These are phyloP conservation scores for Ernsta delagoae DNA, from an alignment of 2,888 invertebrate genomes.

Conservation along the genomic window DNA sequence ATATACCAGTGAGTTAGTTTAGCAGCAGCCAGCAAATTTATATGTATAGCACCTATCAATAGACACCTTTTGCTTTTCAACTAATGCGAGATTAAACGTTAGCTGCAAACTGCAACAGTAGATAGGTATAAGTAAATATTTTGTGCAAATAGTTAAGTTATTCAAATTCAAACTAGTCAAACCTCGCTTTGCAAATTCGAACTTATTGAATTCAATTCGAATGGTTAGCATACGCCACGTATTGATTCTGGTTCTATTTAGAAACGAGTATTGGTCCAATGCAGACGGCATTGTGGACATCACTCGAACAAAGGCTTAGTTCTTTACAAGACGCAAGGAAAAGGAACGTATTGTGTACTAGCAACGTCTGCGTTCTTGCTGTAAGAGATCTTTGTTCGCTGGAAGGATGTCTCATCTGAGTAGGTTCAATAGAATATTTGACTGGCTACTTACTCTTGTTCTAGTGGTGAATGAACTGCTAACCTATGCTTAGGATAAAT, in stretches of 20 bases:
- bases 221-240: background rate
- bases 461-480: background rate
- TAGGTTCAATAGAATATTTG: background rate
- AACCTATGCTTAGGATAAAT: no score
- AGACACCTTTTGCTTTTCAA: background rate
- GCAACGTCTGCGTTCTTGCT: background rate
- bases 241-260: constrained; percentile 22
- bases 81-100: background rate
- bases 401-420: background rate
- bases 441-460: background rate
- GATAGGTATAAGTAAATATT: background rate
- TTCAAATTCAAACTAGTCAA: background rate
- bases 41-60: no score
- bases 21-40: no score
- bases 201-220: constrained; percentile 19
- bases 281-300: no score
- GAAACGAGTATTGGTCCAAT: constrained; percentile 1
- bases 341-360: constrained; percentile 6
- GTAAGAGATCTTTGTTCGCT: background rate
- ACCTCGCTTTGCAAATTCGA: constrained; percentile 5
- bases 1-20: no score
- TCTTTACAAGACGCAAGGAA: constrained; percentile 1
- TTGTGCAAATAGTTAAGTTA: background rate
- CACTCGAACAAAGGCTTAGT: constrained; percentile 18
- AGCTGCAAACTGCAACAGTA: background rate